Base-by-base conservation (phyloP, 1,140 invertebrate species). In the Euwallacea fornicatus region DNA sequence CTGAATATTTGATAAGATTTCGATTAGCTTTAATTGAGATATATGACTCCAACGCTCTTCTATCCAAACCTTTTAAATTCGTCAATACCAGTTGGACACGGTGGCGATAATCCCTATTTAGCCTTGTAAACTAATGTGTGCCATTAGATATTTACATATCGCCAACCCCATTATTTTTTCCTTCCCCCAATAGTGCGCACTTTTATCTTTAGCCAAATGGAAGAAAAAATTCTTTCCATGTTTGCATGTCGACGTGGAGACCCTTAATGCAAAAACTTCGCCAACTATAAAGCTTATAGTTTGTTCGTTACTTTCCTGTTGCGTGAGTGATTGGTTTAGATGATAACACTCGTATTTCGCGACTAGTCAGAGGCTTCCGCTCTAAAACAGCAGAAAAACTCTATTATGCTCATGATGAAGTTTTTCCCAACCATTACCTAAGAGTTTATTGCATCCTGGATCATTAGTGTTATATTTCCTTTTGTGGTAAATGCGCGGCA, bases 241-340 rank as follows among this genome's bases (percentile, higher is more conserved):
- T 55, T 66, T 66, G 64, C 64, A 66, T 66, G 64, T 66, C 53
- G 16, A 21, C 0, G 53, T 46, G 7, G 60, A 15, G 41, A 9
- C 42, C 42, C 64, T 43, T 66, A 66, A 66, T 43, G 53, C 54
- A 66, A 66, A 66, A 66, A 66, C 64, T 66, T 66, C 42, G 64
- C 53, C 53, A 56, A 66, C 53, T 66, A 66, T 66, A 66, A 66
- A 66, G 64, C 64, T 66, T 66, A 66, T 58, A 58, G 64, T 66
- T 66, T 66, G 64, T 66, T 66, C 64, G 64, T 66, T 58, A 56
- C 54, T 66, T 56, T 21, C 50, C n/a, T 2, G 33, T 66, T 55
- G 64, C 64, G 64, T 66, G 64, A n/a, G 42, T 15, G 64, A 66
- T 66, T 53, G 64, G 64, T 66, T 66, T 66, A 66, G 13, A 7